A percentile compares a stretch with the other conserved stretches of the same genome.
Conservation (phyloP, 2,113 vertebrate species). For the Eubucco bourcierii region DNA sequence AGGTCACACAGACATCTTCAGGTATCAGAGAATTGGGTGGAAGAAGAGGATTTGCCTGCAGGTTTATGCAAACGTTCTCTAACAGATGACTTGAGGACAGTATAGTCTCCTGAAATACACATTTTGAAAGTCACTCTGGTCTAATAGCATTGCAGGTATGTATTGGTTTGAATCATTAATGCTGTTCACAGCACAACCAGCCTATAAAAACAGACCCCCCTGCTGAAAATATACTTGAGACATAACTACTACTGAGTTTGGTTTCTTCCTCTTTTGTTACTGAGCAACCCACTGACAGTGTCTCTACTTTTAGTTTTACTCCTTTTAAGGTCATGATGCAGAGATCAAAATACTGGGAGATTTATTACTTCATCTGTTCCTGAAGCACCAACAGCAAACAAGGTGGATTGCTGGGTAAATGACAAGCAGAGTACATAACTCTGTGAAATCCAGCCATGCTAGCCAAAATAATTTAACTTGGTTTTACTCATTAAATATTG, state of each 20-base stretch:
- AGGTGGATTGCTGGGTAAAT: background rate
- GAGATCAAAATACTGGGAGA: background rate
- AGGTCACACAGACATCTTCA: background rate
- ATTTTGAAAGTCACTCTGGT: background rate
- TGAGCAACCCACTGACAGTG: background rate
- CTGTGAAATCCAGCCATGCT: constrained; percentile 13
- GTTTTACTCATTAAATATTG: constrained; percentile 67
- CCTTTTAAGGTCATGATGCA: background rate
- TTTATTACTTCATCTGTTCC: background rate
- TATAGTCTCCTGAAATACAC: background rate
- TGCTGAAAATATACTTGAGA: background rate
- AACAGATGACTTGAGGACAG: background rate
- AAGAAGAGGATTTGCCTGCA: background rate
- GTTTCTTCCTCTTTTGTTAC: background rate
- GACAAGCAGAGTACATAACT: background rate
- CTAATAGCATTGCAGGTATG: background rate
- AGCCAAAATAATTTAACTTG: constrained; percentile 43
- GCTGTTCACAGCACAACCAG: background rate
- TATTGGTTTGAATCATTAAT: background rate
- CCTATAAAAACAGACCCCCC: background rate
- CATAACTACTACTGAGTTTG: background rate
- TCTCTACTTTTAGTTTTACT: background rate
- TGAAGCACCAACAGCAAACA: background rate
- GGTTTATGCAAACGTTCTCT: background rate
- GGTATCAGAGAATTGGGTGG: background rate